phyloP scores from a whole-genome alignment of 2,113 vertebrate genomes.

The Archocentrus centrarchus region DNA sequence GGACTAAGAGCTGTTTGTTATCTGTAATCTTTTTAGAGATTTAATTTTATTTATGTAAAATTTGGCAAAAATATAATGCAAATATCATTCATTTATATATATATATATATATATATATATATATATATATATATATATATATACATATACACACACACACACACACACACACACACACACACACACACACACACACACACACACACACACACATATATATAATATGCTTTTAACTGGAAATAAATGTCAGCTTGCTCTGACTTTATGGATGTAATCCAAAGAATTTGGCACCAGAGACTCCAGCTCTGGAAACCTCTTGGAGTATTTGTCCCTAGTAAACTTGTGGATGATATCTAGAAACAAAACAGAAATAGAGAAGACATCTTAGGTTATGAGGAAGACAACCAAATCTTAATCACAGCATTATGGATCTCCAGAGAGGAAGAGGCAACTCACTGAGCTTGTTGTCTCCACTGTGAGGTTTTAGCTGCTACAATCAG shows the following conservation, averaged over 20 bases:
- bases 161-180: too few relatives aligned
- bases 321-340: conserved; percentile 94
- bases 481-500: conserved; percentile 95
- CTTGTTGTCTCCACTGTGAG: conserved; percentile 95
- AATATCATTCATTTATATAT: too few relatives aligned
- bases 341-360: conserved; percentile 92
- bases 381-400: neutral
- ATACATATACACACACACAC: too few relatives aligned
- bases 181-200: too few relatives aligned
- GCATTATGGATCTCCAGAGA: neutral
- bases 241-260: conserved; percentile 81
- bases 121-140: too few relatives aligned
- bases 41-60: too few relatives aligned
- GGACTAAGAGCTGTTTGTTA: too few relatives aligned
- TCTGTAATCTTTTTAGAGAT: too few relatives aligned
- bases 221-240: too few relatives aligned
- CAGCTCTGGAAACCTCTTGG: conserved; percentile 92
- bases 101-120: too few relatives aligned
- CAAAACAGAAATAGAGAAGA: neutral
- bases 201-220: too few relatives aligned
- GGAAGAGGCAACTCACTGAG: conserved; percentile 82
- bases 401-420: neutral
- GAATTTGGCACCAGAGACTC: conserved; percentile 92
- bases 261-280: conserved; percentile 90
- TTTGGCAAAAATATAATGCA: too few relatives aligned